Evolutionary conservation across 2,113 vertebrate genomes (phyloP).

Genomic region (Corapipo altera): DNA sequence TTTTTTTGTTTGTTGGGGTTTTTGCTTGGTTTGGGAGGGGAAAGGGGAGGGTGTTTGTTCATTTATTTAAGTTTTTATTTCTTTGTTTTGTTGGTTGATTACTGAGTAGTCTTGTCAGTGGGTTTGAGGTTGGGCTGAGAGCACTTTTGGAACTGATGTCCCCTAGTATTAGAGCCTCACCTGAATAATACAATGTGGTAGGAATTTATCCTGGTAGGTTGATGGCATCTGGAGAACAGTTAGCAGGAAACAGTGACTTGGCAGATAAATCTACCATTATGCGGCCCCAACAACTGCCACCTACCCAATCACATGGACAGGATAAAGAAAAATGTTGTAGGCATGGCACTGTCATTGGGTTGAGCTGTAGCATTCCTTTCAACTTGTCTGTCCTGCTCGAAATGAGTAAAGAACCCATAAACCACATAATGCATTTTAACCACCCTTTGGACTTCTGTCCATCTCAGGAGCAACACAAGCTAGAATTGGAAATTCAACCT

Average conservation of each 20-base stretch:
- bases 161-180: background rate
- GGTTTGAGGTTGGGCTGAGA: background rate
- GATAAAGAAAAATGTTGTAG: background rate
- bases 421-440: background rate
- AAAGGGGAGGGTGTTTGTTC: fast-evolving
- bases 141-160: background rate
- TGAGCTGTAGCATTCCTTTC: background rate
- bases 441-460: background rate
- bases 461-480: background rate
- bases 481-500: background rate
- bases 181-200: background rate
- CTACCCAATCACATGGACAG: background rate
- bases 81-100: background rate
- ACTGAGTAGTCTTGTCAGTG: background rate
- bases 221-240: background rate
- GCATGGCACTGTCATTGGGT: background rate
- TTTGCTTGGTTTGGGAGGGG: background rate
- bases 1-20: too few species aligned
- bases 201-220: background rate
- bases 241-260: background rate
- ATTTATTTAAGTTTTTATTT: background rate
- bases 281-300: background rate
- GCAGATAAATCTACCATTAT: background rate
- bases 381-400: background rate
- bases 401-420: background rate